Conservation (phyloP, 2,797 vertebrate genomes). For the Graptemys geographica region DNA sequence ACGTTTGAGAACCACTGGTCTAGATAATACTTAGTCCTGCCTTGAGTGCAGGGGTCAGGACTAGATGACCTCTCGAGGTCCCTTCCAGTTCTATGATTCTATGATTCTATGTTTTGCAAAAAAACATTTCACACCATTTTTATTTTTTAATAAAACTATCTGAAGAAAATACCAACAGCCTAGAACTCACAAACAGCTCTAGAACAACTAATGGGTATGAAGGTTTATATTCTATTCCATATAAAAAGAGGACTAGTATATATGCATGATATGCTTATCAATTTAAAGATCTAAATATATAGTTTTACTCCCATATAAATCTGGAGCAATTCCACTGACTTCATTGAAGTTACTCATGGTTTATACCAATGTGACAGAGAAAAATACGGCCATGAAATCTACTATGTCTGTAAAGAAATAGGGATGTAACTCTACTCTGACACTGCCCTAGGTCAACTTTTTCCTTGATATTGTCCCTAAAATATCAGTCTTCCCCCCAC, state of each 20-base stretch:
- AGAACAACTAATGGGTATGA: background rate
- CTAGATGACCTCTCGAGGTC: no score
- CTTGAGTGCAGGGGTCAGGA: no score
- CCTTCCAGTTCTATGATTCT: no score
- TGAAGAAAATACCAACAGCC: background rate
- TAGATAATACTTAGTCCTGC: no score
- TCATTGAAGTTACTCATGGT: background rate
- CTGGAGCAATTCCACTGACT: slow-evolving; percentile 5
- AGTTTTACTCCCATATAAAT: background rate
- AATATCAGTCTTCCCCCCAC: background rate
- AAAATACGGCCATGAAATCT: background rate
- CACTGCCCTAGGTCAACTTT: background rate
- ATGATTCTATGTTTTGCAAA: background rate
- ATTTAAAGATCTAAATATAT: slow-evolving; percentile 13
- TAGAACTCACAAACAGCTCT: background rate
- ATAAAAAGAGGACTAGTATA: background rate
- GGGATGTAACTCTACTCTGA: background rate
- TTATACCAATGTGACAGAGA: background rate
- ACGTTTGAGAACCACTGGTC: no score
- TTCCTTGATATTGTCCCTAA: background rate
- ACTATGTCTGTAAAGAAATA: background rate
- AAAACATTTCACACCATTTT: background rate
- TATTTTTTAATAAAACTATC: background rate
- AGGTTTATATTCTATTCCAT: background rate
- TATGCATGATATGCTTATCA: background rate